Conservation (phyloP, 2,113 vertebrate genomes). For the Oostethus manadensis region DNA sequence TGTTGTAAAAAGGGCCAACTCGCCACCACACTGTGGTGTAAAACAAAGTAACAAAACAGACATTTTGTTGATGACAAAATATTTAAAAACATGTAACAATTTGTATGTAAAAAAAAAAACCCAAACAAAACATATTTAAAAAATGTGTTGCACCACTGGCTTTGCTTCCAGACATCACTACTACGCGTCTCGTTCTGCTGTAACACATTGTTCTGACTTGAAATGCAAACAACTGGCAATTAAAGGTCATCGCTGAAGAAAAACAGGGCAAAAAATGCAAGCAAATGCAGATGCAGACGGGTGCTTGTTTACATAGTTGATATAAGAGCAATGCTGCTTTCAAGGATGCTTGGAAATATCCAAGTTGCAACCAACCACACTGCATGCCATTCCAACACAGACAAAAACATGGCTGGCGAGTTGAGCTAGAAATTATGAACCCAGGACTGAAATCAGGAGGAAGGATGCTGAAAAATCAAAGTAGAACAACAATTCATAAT, state of each 20-base stretch:
- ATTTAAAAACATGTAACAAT: conserved; percentile 3
- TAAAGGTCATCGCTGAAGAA: conserved; percentile 16
- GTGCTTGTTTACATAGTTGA: too few species aligned
- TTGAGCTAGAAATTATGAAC: background rate
- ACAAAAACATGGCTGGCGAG: background rate
- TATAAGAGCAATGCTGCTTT: background rate
- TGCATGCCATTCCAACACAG: background rate
- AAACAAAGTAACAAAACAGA: background rate
- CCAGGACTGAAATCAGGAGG: background rate
- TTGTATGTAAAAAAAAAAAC: conserved; percentile 2
- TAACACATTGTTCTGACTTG: conserved; percentile 21
- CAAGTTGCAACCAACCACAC: background rate
- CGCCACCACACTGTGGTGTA: too few species aligned
- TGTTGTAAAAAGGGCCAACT: too few species aligned
- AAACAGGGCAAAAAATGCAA: background rate
- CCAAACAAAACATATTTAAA: background rate
- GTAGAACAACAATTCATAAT: too few species aligned
- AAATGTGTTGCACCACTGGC: background rate
- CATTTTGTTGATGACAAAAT: background rate
- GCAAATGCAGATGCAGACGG: too few species aligned
- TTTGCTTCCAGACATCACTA: background rate
- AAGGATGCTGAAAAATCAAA: too few species aligned
- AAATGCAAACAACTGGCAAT: conserved; percentile 27
- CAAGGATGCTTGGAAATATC: background rate
- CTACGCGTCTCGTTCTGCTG: background rate